Evolutionary conservation across 92 coral and sea anemone species (phyloP), one percentile per base, ranked within the genome.

Genomic region (Epizoanthus ramosus): DNA sequence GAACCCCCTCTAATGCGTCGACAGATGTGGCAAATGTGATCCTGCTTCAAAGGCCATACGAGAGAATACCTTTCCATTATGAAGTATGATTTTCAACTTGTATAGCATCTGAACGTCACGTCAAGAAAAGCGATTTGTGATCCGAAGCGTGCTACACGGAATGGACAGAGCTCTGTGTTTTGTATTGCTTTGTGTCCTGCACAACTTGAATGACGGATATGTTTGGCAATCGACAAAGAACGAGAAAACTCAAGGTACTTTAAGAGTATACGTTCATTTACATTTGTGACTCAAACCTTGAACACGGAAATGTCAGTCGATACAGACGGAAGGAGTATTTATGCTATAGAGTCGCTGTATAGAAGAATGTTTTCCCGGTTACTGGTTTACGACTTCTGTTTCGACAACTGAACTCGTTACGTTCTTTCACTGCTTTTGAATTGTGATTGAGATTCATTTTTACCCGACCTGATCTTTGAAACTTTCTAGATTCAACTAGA

Each of bases 1-100:
- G 71, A 37, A 14, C 71, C 59, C 43, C 82, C 63, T 61, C 12
- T 39, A 6, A 39, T 14, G 58, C 71, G 82, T 77, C 82, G 71
- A 61, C 71, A 77, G 82, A 77, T 77, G 41, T 23, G 31, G 57
- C 41, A 77, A 39, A 77, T 41, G 70, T 45, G 16, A 41, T 12
- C 8, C 17, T 16, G 45, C 75, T 39, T 67, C 45, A 67, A 15
- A 67, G 17, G n/a, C 39, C 35, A 13, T 18, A 19, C 22, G 53
- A 71, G 16, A 3, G 57, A 19, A 13, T 45, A 23, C 23, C 24
- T 57, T 4, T 71, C 22, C 8, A 22, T 77, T 57, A 39, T 41
- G 28, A 41, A 35, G 31, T 19, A 2, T 14, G 39, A 5, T 21
- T 21, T 14, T 37, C 71, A 61, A 18, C 18, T 59, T 35, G 21